Evolutionary conservation across 2,888 invertebrate genomes (phyloP).

Genomic region (Poecilus cupreus): DNA sequence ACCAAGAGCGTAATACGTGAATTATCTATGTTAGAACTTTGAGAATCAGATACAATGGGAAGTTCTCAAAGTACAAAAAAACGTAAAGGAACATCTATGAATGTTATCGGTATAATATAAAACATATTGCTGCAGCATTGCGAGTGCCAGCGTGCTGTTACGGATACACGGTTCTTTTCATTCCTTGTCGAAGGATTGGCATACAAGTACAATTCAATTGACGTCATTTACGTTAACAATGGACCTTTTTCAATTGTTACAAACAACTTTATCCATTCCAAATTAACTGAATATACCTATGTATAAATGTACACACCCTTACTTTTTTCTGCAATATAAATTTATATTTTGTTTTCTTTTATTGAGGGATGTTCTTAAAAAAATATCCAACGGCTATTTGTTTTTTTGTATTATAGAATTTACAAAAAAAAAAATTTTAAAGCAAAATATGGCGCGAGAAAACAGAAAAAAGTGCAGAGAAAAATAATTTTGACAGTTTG

Average conservation of each 20-base stretch:
- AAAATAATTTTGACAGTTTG: not conserved
- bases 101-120: slow-evolving; percentile 46
- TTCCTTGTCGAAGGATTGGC: slow-evolving; percentile 32
- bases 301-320: not conserved
- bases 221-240: slow-evolving; percentile 32
- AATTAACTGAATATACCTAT: not conserved
- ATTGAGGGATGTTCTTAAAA: not conserved
- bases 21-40: not conserved
- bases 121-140: slow-evolving; percentile 47
- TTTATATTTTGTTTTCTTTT: not conserved
- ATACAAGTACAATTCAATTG: slow-evolving; percentile 32
- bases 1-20: not conserved
- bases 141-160: slow-evolving; percentile 59
- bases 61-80: slow-evolving; percentile 43
- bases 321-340: not conserved
- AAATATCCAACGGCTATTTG: too few species aligned
- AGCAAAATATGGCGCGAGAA: too few species aligned
- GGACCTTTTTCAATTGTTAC: not conserved
- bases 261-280: not conserved
- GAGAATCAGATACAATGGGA: slow-evolving; percentile 39
- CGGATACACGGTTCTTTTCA: slow-evolving; percentile 22
- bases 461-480: not conserved
- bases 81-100: slow-evolving; percentile 58
- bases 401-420: too few species aligned
- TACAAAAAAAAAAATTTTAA: too few species aligned